These are phyloP conservation scores for Aethes cnicana DNA, from an alignment of 2,888 invertebrate species.

Conservation along the genomic window DNA sequence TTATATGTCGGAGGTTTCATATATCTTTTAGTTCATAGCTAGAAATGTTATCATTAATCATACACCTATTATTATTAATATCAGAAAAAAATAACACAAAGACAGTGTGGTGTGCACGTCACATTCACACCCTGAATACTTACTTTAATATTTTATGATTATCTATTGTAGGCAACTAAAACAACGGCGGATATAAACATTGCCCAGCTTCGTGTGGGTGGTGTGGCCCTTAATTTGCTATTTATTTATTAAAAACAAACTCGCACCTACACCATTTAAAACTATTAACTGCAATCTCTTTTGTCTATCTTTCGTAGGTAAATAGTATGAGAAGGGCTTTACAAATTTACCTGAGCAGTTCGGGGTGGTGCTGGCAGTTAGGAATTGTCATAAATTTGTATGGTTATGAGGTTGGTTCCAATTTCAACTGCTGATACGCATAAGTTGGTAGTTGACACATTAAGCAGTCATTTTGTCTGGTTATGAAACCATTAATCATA, in stretches of 20 bases:
- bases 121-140: too few species aligned
- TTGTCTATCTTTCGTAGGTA: conserved; percentile 22
- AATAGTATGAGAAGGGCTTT: conserved; percentile 1
- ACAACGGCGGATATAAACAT: too few species aligned
- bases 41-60: too few species aligned
- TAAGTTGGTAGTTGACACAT: conserved; percentile 4
- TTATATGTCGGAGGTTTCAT: too few species aligned
- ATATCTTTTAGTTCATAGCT: too few species aligned
- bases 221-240: too few species aligned
- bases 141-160: too few species aligned
- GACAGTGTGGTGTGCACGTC: too few species aligned
- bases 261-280: conserved; percentile 30
- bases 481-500: conserved; percentile 10
- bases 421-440: neutral
- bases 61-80: too few species aligned
- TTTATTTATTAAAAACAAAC: conserved; percentile 4
- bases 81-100: too few species aligned
- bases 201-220: too few species aligned
- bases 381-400: neutral
- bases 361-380: neutral
- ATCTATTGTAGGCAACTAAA: too few species aligned
- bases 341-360: neutral
- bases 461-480: conserved; percentile 16
- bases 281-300: conserved; percentile 33
- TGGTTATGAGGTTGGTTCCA: neutral